Percentiles rank a stretch among this genome's conserved stretches.
Conservation (phyloP, 1,140 invertebrate species). For the Proales similis region DNA sequence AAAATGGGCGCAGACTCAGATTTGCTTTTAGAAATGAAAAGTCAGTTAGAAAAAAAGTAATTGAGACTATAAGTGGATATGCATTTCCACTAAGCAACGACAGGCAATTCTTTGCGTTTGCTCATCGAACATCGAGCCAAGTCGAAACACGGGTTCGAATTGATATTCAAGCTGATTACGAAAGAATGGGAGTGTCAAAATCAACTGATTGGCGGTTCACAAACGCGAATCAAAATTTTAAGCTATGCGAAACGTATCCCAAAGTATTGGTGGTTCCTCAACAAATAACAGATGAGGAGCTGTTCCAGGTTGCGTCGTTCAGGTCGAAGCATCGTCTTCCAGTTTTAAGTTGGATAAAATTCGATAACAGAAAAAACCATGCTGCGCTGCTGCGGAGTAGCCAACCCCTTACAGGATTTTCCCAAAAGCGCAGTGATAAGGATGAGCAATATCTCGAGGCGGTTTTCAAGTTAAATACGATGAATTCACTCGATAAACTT, state of each 20-base stretch:
- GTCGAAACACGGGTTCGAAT: neutral
- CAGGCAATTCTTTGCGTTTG: conserved; percentile 18
- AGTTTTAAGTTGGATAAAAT: conserved; percentile 77
- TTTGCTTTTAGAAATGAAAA: neutral
- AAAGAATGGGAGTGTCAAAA: conserved; percentile 6
- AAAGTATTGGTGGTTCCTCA: conserved; percentile 76
- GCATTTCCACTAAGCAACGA: neutral
- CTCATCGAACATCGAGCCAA: neutral
- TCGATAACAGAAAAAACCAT: conserved; percentile 70
- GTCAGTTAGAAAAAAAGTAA: conserved; percentile 28
- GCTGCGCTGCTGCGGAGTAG: conserved; percentile 83
- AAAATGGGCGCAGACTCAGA: conserved; percentile 26
- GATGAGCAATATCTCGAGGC: conserved; percentile 79
- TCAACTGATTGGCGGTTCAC: neutral
- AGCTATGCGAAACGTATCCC: conserved; percentile 74
- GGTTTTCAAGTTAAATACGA: too few species aligned
- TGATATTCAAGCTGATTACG: neutral
- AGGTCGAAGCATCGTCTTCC: conserved; percentile 77
- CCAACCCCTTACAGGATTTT: conserved; percentile 84
- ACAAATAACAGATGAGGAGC: conserved; percentile 70
- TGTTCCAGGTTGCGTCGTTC: conserved; percentile 75
- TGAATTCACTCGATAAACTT: too few species aligned
- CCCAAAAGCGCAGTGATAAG: conserved; percentile 76
- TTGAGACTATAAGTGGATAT: too few species aligned
- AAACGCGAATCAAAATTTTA: conserved; percentile 1